Evolutionary conservation across 2,797 vertebrate genomes (phyloP).

Genomic region (Phalloptychus januarius): DNA sequence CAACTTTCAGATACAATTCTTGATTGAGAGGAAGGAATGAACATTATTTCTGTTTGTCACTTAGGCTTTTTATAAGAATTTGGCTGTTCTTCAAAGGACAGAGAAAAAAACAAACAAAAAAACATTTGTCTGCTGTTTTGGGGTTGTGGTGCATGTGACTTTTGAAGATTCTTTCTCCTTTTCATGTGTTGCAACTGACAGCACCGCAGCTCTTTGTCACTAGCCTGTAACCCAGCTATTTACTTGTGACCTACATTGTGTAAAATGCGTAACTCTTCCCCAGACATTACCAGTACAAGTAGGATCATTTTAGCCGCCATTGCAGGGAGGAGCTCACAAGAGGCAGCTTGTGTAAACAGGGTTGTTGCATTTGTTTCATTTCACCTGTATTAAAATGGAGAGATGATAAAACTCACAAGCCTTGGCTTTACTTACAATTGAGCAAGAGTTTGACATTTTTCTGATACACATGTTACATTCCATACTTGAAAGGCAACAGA

Average conservation of each 20-base stretch:
- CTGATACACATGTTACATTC: neutral
- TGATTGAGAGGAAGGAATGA: slow-evolving; percentile 56
- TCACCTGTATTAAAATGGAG: slow-evolving; percentile 86
- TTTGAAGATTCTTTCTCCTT: slow-evolving; percentile 75
- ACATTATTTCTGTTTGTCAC: slow-evolving; percentile 69
- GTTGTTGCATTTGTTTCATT: slow-evolving; percentile 87
- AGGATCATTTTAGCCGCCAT: slow-evolving; percentile 79
- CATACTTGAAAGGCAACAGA: slow-evolving; percentile 1
- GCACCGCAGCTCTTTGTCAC: slow-evolving; percentile 72
- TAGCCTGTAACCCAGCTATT: slow-evolving; percentile 77
- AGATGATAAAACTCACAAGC: slow-evolving; percentile 77
- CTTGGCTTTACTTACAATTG: slow-evolving; percentile 73
- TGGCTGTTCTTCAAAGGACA: slow-evolving; percentile 63
- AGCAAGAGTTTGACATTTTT: slow-evolving; percentile 21
- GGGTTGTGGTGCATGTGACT: slow-evolving; percentile 84
- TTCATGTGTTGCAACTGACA: slow-evolving; percentile 68
- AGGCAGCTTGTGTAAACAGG: slow-evolving; percentile 82
- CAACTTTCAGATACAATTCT: slow-evolving; percentile 60
- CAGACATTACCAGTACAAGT: slow-evolving; percentile 76
- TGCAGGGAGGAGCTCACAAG: slow-evolving; percentile 69
- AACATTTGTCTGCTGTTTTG: slow-evolving; percentile 78
- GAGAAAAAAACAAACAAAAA: slow-evolving; percentile 44
- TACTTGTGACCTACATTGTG: slow-evolving; percentile 84
- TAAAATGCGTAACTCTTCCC: slow-evolving; percentile 81
- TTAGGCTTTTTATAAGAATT: slow-evolving; percentile 69